Evolutionary conservation across 2,797 vertebrate species (phyloP), one percentile per base, ranked within the genome.

Genomic region (Sebastes elongatus): DNA sequence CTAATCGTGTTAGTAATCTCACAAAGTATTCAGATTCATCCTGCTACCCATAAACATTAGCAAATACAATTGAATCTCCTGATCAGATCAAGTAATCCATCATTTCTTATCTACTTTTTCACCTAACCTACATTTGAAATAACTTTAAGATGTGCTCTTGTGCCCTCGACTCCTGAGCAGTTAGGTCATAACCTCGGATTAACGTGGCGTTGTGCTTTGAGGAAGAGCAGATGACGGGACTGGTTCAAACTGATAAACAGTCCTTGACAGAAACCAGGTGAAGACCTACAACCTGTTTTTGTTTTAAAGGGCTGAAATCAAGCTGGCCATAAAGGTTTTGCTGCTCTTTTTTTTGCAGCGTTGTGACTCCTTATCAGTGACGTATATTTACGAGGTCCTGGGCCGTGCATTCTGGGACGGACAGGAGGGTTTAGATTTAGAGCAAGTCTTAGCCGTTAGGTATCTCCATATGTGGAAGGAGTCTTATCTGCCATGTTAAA

Each of bases 141-240:
- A 3, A 63, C 38, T 52, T 10, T 77, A 82, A 75, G 64, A 84
- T 79, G 49, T 59, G 20, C 76, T 84, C 30, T 5, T 80, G 66
- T 67, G 56, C 56, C 55, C 59, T 69, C 4, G 8, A 4, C 64
- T 67, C 56, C 9, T 20, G 25, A 78, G 42, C 61, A 16, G n/a
- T 23, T 2, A 14, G 87, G 80, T 89, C 84, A 14, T 73, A 69
- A 83, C 81, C 86, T 57, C 4, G 82, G 88, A 91, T 90, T 79
- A 84, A 73, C 75, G 0, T 83, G 71, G 60, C 80, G 62, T 64
- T 7, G 10, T 65, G 25, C 69, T 86, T 80, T 85, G 77, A 88
- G 85, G 73, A 82, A 69, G 72, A 81, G 74, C 86, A 85, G 85
- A 81, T 67, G 52, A 62, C 33, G 23, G 18, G 46, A 55, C 69